These are phyloP conservation scores for Trachops cirrhosus DNA, from an alignment of 2,797 vertebrate genomes.

Conservation along the genomic window DNA sequence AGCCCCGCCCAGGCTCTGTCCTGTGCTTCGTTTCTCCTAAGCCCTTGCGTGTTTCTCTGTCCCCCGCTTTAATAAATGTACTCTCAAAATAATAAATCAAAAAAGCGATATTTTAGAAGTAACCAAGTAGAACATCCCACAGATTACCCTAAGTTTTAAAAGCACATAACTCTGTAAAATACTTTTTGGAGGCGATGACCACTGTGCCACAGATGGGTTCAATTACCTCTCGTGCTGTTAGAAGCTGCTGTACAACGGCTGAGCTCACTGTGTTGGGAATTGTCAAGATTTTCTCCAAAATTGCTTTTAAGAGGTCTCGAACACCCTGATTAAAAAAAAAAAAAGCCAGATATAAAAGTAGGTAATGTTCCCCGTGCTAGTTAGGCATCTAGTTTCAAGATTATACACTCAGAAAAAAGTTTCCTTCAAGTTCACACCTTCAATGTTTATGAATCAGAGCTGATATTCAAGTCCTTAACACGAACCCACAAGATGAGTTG, in stretches of 20 bases:
- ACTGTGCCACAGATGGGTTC: neutral
- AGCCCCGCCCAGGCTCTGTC: neutral
- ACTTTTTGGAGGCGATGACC: neutral
- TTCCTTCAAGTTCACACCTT: neutral
- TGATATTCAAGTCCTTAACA: neutral
- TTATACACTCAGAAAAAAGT: neutral
- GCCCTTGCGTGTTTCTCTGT: neutral
- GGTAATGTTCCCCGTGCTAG: neutral
- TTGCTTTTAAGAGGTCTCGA: conserved; percentile 93
- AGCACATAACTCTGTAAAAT: neutral
- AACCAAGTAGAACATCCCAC: neutral
- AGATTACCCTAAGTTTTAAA: neutral
- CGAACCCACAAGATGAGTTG: neutral
- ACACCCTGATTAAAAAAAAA: conserved; percentile 88
- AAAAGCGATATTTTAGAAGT: neutral
- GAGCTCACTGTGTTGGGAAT: conserved; percentile 97
- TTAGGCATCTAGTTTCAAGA: neutral
- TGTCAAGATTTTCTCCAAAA: conserved; percentile 97
- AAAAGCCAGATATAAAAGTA: neutral
- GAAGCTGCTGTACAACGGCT: conserved; percentile 96
- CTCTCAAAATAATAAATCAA: neutral
- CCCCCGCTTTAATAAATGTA: neutral
- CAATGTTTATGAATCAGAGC: neutral
- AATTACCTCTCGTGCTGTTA: conserved; percentile 94
- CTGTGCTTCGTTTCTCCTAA: neutral